Conservation (phyloP, 2,888 invertebrate genomes). For the Caenorhabditis sinica region DNA sequence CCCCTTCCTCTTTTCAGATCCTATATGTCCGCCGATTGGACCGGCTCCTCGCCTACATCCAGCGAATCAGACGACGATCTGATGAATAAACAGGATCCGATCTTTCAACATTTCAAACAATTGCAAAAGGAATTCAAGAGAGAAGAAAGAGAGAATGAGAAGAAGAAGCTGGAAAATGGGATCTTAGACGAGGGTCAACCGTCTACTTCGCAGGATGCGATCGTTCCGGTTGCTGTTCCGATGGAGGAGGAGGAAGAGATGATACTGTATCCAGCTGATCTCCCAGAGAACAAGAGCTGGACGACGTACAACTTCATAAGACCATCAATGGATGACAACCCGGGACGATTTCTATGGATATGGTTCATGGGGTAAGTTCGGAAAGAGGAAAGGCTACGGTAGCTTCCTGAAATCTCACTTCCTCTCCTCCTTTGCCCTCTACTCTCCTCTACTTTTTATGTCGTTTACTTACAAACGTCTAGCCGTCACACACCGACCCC, state of each 20-base stretch:
- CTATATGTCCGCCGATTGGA: conserved; percentile 29
- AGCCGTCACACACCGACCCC: conserved; percentile 24
- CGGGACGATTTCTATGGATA: conserved; percentile 41
- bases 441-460: conserved; percentile 14
- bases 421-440: neutral
- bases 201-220: neutral
- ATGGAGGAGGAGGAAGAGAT: too few relatives aligned
- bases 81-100: conserved; percentile 1
- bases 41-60: conserved; percentile 5
- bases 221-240: neutral
- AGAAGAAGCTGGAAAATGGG: conserved; percentile 13
- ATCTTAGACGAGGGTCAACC: neutral
- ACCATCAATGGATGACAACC: neutral
- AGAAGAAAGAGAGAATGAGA: conserved; percentile 4
- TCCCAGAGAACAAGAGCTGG: neutral
- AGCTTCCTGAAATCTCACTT: too few relatives aligned
- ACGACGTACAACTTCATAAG: neutral
- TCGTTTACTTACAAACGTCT: conserved; percentile 41
- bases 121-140: neutral
- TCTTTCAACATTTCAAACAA: neutral
- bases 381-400: neutral
- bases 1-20: conserved; percentile 24
- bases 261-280: too few relatives aligned
- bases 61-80: too few relatives aligned
- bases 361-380: conserved; percentile 39